Conservation (phyloP, 1,140 invertebrate genomes). For the Oreohelix idahoensis region DNA sequence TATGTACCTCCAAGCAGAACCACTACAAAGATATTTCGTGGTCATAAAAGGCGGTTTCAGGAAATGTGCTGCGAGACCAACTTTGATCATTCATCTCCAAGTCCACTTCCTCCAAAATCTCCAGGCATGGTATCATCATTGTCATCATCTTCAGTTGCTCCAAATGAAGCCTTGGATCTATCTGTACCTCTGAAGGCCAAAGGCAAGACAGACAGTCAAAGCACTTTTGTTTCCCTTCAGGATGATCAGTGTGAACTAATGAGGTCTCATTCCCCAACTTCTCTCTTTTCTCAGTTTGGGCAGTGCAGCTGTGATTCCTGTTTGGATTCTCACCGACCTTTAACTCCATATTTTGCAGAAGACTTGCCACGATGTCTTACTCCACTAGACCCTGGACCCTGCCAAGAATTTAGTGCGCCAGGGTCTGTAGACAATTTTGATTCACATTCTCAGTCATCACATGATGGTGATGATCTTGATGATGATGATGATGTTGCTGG, state of each 20-base stretch:
- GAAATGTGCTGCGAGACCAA: constrained; percentile 31
- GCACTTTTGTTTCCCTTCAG: not conserved
- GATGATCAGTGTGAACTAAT: not conserved
- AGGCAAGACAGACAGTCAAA: not conserved
- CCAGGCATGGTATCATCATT: not conserved
- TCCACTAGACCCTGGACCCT: constrained; percentile 30
- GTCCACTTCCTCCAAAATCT: not conserved
- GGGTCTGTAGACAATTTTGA: not conserved
- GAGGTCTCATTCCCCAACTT: constrained; percentile 8
- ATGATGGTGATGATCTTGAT: not conserved
- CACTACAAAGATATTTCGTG: constrained; percentile 31
- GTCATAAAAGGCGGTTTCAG: constrained; percentile 35
- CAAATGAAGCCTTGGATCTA: constrained; percentile 22
- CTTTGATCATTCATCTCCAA: not conserved
- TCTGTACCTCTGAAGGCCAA: not conserved
- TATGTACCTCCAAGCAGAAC: not conserved
- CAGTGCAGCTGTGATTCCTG: constrained; percentile 29
- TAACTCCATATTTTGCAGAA: constrained; percentile 29
- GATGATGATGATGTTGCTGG: constrained; percentile 22
- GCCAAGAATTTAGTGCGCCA: constrained; percentile 1
- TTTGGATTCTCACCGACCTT: constrained; percentile 20
- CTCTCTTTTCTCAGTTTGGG: constrained; percentile 10
- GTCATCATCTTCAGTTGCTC: not conserved
- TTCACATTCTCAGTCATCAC: not conserved
- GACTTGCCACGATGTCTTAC: constrained; percentile 35